Conservation (phyloP, 2,797 vertebrate species). For the Alca torda region DNA sequence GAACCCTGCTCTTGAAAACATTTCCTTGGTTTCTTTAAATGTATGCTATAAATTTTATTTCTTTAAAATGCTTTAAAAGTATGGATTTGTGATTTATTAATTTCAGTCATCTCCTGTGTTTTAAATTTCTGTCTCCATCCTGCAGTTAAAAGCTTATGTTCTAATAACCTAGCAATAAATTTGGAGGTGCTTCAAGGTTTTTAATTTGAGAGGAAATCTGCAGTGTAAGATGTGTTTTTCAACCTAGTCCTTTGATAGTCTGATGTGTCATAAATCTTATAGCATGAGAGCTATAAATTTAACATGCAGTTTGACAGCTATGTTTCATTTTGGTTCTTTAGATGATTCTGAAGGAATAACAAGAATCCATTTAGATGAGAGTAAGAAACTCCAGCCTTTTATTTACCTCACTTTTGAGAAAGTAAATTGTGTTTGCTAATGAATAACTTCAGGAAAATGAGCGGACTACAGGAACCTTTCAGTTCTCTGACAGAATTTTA, state of each 20-base stretch:
- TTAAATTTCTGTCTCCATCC: neutral
- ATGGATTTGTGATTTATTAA: neutral
- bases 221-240: neutral
- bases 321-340: neutral
- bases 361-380: neutral
- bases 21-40: neutral
- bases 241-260: neutral
- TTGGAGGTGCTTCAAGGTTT: neutral
- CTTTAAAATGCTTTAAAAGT: neutral
- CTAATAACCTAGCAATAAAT: neutral
- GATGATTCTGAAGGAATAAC: neutral
- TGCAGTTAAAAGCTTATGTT: neutral
- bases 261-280: neutral
- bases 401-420: neutral
- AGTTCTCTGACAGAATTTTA: neutral
- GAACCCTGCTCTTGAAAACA: neutral
- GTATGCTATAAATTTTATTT: neutral
- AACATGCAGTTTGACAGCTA: neutral
- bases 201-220: neutral
- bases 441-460: neutral
- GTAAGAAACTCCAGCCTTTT: neutral
- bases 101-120: neutral
- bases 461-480: neutral
- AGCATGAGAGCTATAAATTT: neutral
- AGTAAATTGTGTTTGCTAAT: neutral